A percentile compares a stretch with the other conserved stretches of the same genome.
Conservation (phyloP, 1,140 invertebrate genomes). For the Paraescarpia echinospica region DNA sequence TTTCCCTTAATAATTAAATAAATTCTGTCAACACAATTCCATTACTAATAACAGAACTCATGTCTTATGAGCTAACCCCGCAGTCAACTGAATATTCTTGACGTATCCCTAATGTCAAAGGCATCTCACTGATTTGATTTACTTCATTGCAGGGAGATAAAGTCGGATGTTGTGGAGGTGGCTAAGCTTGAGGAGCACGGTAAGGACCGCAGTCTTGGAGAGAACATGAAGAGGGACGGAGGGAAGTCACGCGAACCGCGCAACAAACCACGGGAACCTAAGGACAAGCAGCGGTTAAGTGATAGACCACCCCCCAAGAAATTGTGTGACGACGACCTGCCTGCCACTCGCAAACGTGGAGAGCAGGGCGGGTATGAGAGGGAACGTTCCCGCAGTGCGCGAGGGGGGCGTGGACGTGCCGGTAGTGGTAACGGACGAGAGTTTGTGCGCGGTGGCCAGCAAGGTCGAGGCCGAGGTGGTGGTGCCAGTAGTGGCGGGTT, state of each 20-base stretch:
- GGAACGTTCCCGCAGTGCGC: constrained; percentile 37
- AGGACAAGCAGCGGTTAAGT: constrained; percentile 20
- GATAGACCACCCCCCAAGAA: constrained; percentile 38
- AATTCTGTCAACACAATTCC: background rate
- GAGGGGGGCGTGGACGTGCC: constrained; percentile 36
- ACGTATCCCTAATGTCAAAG: background rate
- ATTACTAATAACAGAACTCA: background rate
- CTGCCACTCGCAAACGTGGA: constrained; percentile 24
- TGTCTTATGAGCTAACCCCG: background rate
- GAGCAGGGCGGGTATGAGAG: constrained; percentile 26
- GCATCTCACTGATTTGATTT: background rate
- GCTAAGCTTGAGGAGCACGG: background rate
- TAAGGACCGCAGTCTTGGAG: background rate
- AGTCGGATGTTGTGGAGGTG: background rate
- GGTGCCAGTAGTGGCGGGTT: constrained; percentile 24
- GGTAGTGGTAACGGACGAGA: constrained; percentile 39
- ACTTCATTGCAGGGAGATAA: background rate
- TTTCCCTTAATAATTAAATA: background rate
- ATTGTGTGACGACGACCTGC: constrained; percentile 34
- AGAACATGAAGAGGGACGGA: constrained; percentile 1
- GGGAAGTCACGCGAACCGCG: background rate
- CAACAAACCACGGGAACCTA: background rate
- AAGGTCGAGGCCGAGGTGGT: constrained; percentile 29
- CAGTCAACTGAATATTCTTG: background rate
- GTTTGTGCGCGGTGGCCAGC: constrained; percentile 43